Evolutionary conservation across 2,797 vertebrate species (phyloP), one percentile per base, ranked within the genome.

Genomic region (Poecilia velifera): DNA sequence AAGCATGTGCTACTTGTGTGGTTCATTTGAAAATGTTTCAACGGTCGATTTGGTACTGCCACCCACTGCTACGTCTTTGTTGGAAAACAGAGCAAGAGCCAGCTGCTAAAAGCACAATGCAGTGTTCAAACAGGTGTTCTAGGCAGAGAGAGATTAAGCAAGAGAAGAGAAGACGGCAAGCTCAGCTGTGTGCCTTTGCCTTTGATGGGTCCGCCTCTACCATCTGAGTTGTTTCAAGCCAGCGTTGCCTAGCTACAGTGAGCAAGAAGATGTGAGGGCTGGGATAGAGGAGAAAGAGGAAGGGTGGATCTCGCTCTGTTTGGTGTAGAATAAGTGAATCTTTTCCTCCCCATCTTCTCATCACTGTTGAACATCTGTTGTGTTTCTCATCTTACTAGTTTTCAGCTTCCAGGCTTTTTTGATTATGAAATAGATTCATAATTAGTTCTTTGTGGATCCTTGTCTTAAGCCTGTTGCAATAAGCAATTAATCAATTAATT

Each of bases 211-310:
- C 80, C 81, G 86, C 86, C 87, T 90, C 84, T 85, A 55, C 86
- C 80, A 87, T 89, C 89, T 74, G 80, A 92, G 53, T 86, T 79
- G 72, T 91, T 94, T 93, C 82, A 92, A 93, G 89, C 83, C 77
- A 18, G 82, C 36, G 93, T 95, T 95, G 93, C 94, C 90, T 95
- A 81, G 94, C 73, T 91, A 94, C 95, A 76, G 84, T 1, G 80
- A 91, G 86, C 79, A 73, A 53, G 89, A 91, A 76, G 89, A 87
- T 90, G 87, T 73, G 78, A 85, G 74, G 82, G 74, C 74, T 78
- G 87, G 88, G 87, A 85, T 68, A 76, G 74, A 73, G 77, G 82
- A 72, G 86, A 82, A 59, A 82, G 68, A 25, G 89, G 55, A 72
- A 59, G 76, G 90, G 76, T 66, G 84, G 79, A 81, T 84, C 82